phyloP scores from a whole-genome alignment of 2,113 vertebrate species.

The Spea bombifrons region DNA sequence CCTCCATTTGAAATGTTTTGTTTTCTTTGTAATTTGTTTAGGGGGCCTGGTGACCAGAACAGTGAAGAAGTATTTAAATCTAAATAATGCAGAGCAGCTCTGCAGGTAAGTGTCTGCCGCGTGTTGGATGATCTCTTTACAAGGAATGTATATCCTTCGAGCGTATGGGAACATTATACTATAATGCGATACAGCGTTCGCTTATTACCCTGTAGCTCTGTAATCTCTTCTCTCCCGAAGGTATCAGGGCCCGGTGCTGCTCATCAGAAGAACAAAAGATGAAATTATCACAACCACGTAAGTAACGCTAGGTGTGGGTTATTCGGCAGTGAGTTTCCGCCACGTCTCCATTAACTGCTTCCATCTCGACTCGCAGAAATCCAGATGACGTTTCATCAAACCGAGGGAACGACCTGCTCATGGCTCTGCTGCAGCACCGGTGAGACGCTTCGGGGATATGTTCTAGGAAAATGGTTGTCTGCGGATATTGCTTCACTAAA shows the following conservation, averaged over 20 bases:
- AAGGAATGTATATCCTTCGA: too few species aligned
- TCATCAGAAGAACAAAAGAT: slow-evolving; percentile 86
- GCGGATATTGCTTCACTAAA: too few species aligned
- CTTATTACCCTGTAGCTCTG: not conserved
- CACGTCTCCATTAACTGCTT: slow-evolving; percentile 1
- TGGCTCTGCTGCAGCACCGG: slow-evolving; percentile 83
- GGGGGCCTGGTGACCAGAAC: slow-evolving; percentile 75
- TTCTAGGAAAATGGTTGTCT: too few species aligned
- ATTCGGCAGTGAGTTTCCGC: not conserved
- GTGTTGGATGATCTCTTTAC: not conserved
- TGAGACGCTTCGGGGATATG: slow-evolving; percentile 51
- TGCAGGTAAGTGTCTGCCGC: slow-evolving; percentile 70
- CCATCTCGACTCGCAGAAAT: slow-evolving; percentile 58
- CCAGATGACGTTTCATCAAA: slow-evolving; percentile 87
- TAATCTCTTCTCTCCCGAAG: slow-evolving; percentile 55
- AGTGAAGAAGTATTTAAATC: slow-evolving; percentile 84
- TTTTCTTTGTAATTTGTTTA: not conserved
- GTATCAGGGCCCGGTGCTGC: slow-evolving; percentile 83
- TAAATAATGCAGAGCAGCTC: slow-evolving; percentile 87
- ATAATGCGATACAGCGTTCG: too few species aligned
- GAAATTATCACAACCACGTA: slow-evolving; percentile 90
- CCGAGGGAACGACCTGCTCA: slow-evolving; percentile 81
- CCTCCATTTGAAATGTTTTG: too few species aligned
- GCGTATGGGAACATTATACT: too few species aligned
- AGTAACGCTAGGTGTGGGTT: slow-evolving; percentile 48